Base-by-base conservation (phyloP, 2,888 invertebrate species). In the Volucella zonaria region DNA sequence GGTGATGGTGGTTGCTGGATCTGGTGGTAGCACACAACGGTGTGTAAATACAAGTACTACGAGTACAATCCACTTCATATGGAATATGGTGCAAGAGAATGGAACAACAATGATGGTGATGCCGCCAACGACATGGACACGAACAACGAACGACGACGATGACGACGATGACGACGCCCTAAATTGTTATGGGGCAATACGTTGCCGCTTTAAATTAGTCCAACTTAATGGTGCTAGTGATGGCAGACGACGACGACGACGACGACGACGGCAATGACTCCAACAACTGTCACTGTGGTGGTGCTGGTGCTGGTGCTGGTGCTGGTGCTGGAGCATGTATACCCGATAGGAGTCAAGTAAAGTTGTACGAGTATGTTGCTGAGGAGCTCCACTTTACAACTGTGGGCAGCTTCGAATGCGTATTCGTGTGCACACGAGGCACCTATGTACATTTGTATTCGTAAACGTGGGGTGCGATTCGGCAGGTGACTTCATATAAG, bases 161-260 rank as follows among this genome's bases (percentile, higher is more conserved):
- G 47, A 61, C 40, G 42, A 70, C 58, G 54, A 79, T 80, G 59
- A 82, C 85, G 86, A 76, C 86, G 86, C 70, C 76, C 83, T 86
- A 78, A 83, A 87, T 85, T 67, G 68, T 81, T 78, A 86, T 71
- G 82, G 79, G 79, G 73, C 87, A 82, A 82, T 82, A 78, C 78
- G 81, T 80, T 78, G 77, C 86, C 79, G 6, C 6, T 86, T 80
- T 86, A 82, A 87, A 82, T 87, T 78, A 87, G 81, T 87, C 79
- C 85, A 82, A 87, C 79, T 82, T 79, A 82, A 79, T 79, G 83
- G 79, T 83, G 70, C 52, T 75, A 54, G 70, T 68, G 42, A 51
- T 67, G 56, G 51, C 49, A 59, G 42, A 54, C 15, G 61, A 11
- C 62, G 38, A 51, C 40, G 40, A 23, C 52, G 31, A 52, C n/a